These are phyloP conservation scores for Melanotaenia trifasciata DNA, from an alignment of 2,797 vertebrate genomes.

Conservation along the genomic window DNA sequence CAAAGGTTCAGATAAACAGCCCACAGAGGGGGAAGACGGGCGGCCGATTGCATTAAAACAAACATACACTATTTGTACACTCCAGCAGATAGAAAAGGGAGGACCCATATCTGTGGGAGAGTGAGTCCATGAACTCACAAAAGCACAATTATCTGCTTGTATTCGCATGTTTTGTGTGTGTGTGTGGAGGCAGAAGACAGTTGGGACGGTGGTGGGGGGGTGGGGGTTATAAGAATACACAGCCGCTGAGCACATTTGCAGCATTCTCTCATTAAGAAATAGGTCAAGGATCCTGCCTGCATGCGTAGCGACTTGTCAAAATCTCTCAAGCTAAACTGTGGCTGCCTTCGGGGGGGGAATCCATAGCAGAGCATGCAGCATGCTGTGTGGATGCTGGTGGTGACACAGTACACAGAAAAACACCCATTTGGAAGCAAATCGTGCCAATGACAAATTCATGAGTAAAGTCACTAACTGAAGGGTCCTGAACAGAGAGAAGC, in stretches of 20 bases:
- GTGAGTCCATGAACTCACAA: constrained; percentile 63
- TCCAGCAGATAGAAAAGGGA: constrained; percentile 52
- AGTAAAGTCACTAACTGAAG: background rate
- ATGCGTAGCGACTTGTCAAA: constrained; percentile 85
- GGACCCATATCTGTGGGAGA: constrained; percentile 56
- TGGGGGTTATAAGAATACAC: constrained; percentile 50
- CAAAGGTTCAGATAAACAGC: constrained; percentile 81
- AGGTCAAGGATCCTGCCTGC: constrained; percentile 87
- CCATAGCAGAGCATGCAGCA: constrained; percentile 32
- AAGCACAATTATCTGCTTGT: constrained; percentile 66
- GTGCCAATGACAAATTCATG: constrained; percentile 18
- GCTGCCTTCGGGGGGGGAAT: constrained; percentile 62
- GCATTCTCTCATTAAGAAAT: constrained; percentile 87
- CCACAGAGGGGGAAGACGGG: constrained; percentile 57
- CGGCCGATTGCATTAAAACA: constrained; percentile 78
- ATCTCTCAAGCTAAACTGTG: constrained; percentile 83
- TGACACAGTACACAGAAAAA: constrained; percentile 58
- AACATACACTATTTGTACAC: constrained; percentile 72
- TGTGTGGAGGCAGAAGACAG: constrained; percentile 56
- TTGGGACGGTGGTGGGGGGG: constrained; percentile 44
- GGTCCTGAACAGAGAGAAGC: constrained; percentile 1
- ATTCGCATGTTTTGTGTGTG: constrained; percentile 12
- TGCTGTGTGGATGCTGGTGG: constrained; percentile 47
- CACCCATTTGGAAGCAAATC: constrained; percentile 38
- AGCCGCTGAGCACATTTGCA: constrained; percentile 74